Evolutionary conservation across 2,113 vertebrate species (phyloP).

Genomic region (Amphiprion ocellaris): DNA sequence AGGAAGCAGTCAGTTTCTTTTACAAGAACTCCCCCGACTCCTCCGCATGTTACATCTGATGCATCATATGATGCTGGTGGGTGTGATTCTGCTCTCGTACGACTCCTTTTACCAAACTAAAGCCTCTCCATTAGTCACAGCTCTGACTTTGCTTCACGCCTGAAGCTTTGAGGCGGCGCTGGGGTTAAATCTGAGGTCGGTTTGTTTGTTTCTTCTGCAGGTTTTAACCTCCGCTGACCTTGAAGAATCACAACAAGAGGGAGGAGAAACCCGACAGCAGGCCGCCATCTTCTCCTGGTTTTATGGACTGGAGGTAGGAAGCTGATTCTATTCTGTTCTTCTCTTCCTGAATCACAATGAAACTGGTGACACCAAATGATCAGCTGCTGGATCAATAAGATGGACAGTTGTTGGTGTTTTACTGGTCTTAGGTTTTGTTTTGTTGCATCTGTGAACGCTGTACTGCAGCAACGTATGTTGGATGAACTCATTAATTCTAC

Average conservation of each 20-base stretch:
- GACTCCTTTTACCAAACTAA: no score
- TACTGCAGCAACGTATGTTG: no score
- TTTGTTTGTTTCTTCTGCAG: slow-evolving; percentile 27
- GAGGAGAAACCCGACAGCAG: slow-evolving; percentile 28
- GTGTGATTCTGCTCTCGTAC: background rate
- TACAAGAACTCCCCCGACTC: slow-evolving; percentile 33
- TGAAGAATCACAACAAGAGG: slow-evolving; percentile 23
- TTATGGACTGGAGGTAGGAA: slow-evolving; percentile 85
- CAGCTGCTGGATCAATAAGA: no score
- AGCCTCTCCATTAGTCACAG: background rate
- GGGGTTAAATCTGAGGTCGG: background rate
- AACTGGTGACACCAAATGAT: no score
- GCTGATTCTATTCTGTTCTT: no score
- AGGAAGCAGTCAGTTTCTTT: slow-evolving; percentile 71
- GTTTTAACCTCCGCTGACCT: slow-evolving; percentile 60
- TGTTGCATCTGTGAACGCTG: no score
- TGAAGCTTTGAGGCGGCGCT: background rate
- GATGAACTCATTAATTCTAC: no score
- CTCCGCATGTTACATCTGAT: slow-evolving; percentile 19
- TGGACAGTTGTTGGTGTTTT: no score
- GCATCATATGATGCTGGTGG: slow-evolving; percentile 48
- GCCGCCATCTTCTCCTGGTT: slow-evolving; percentile 69
- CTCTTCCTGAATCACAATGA: no score
- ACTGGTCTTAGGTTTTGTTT: no score
- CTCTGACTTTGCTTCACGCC: background rate